Conservation (phyloP, 2,797 vertebrate species). For the Antennarius maculatus region DNA sequence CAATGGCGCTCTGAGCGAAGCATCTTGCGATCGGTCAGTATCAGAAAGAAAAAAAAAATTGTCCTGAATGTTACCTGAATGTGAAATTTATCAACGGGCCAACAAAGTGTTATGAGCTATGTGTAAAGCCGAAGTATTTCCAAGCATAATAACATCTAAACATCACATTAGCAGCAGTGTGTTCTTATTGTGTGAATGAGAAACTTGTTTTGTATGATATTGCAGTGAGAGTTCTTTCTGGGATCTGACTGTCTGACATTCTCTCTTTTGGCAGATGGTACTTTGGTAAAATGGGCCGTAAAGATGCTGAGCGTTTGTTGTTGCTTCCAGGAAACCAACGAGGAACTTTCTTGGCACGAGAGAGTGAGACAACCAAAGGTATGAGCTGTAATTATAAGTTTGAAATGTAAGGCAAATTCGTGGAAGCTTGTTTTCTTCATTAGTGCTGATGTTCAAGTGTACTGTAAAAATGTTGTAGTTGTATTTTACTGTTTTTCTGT, state of each 20-base stretch:
- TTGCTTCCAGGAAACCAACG: conserved; percentile 93
- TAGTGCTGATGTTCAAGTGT: background rate
- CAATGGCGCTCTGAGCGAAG: no score
- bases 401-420: background rate
- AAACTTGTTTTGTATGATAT: conserved; percentile 6
- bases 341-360: conserved; percentile 94
- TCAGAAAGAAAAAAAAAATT: no score
- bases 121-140: background rate
- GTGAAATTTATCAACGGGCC: no score
- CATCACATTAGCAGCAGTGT: background rate
- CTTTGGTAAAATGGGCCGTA: conserved; percentile 99
- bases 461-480: background rate
- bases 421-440: background rate
- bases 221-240: background rate
- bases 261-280: conserved; percentile 88
- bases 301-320: conserved; percentile 95
- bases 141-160: background rate
- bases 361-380: conserved; percentile 99
- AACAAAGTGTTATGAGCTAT: background rate
- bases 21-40: no score
- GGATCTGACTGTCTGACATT: conserved; percentile 19
- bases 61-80: no score
- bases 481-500: background rate
- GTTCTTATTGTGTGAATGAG: background rate
- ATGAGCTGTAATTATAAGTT: background rate